Evolutionary conservation across 2,113 vertebrate species (phyloP).

Genomic region (Nothocercus nigrocapillus): DNA sequence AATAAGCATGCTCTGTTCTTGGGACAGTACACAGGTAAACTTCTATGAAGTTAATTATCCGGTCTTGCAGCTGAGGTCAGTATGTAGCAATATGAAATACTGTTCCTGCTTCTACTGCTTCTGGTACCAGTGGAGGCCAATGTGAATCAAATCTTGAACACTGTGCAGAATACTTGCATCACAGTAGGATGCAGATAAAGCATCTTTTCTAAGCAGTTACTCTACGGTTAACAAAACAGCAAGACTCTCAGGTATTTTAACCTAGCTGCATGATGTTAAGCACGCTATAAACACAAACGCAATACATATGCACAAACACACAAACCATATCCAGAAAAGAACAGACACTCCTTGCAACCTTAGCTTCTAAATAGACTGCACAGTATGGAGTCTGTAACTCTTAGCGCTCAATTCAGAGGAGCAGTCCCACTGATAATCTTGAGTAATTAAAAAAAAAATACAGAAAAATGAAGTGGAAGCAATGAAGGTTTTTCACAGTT

Average conservation of each 20-base stretch:
- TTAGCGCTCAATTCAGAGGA: not conserved
- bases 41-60: not conserved
- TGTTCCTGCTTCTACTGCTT: not conserved
- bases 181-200: not conserved
- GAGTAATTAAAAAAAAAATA: not conserved
- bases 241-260: not conserved
- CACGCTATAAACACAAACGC: not conserved
- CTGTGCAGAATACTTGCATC: not conserved
- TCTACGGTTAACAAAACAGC: not conserved
- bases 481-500: not conserved
- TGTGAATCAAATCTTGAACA: not conserved
- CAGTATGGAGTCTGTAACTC: not conserved
- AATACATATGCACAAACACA: not conserved
- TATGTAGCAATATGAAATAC: not conserved
- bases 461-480: not conserved
- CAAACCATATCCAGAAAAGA: not conserved
- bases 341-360: rapidly evolving
- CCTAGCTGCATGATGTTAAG: not conserved
- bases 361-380: not conserved
- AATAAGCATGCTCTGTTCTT: not conserved
- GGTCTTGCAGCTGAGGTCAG: not conserved
- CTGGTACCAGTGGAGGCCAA: not conserved
- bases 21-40: not conserved
- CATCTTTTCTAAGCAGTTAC: not conserved
- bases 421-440: not conserved